A percentile compares a stretch with the other conserved stretches of the same genome.
Evolutionary conservation across 2,113 vertebrate genomes (phyloP).

Genomic region (Istiophorus platypterus): DNA sequence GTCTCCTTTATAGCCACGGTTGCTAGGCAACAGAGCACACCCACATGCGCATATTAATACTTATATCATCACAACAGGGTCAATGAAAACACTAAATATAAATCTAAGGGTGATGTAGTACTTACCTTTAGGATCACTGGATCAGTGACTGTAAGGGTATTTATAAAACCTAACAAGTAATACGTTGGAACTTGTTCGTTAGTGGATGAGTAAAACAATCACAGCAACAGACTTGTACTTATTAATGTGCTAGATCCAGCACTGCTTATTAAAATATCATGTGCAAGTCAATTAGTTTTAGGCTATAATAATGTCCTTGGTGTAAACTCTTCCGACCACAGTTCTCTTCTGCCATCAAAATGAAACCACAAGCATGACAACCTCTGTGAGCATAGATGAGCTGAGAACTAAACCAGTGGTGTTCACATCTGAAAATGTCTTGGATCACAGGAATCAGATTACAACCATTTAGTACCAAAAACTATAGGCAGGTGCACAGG

Average conservation of each 20-base stretch:
- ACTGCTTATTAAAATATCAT: neutral
- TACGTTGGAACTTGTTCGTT: too few relatives aligned
- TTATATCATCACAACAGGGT: conserved; percentile 37
- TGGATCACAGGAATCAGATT: conserved; percentile 33
- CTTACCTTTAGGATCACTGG: neutral
- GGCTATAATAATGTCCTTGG: neutral
- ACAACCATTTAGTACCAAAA: conserved; percentile 15
- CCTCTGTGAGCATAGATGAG: neutral
- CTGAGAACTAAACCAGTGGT: neutral
- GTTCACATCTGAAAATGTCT: neutral
- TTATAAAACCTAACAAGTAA: neutral
- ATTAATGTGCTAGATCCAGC: too few relatives aligned
- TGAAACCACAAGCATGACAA: conserved; percentile 9
- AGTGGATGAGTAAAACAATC: too few relatives aligned
- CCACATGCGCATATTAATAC: conserved; percentile 52
- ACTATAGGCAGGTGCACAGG: conserved; percentile 24
- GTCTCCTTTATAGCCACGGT: conserved; percentile 44
- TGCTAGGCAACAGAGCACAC: conserved; percentile 68
- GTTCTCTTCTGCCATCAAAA: neutral
- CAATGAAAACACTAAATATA: conserved; percentile 28
- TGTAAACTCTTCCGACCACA: neutral
- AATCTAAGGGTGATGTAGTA: neutral
- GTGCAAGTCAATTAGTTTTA: conserved; percentile 5
- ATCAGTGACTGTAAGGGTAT: neutral
- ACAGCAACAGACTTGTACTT: too few relatives aligned